Evolutionary conservation across 2,888 invertebrate genomes (phyloP), one percentile per base, ranked within the genome.

Genomic region (Zhengitettix transpicula): DNA sequence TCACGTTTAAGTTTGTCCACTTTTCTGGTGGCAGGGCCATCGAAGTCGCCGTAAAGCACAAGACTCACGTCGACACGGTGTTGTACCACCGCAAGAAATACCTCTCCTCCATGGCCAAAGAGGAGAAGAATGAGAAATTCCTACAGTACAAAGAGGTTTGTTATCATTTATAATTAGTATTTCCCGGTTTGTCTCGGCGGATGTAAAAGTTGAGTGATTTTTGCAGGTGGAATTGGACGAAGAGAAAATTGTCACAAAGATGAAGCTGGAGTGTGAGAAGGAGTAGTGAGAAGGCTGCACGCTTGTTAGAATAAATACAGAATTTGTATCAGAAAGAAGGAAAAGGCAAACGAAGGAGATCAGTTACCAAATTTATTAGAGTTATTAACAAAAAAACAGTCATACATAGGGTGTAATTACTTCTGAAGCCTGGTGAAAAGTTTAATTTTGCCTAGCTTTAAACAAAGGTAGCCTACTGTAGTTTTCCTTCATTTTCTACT

Each of bases 21-120:
- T 28, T 28, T n/a, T n/a, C n/a, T n/a, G n/a, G n/a, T n/a, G n/a
- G n/a, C 68, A 84, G 88, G 67, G 87, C 88, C 1, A 71, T 89
- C 59, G 87, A 89, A 67, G 72, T 89, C 62, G 86, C 87, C 0
- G 71, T 83, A 7, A 85, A 86, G 68, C 82, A 87, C 70, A 84
- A 85, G 69, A 81, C 80, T 7, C 81, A 85, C 67, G 73, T 87
- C 16, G 87, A 87, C 66, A 82, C 83, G 9, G 86, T 89, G n/a
- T 70, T 88, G 56, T 81, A 81, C 47, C 77, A 81, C 65, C 74
- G 88, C 60, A 77, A 79, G 67, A 78, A 78, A 65, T 86, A 85
- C 71, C 73, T 87, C 63, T 73, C 78, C 59, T 74, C 76, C 7
- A 73, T 81, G 54, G 77, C 75, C 28, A 81, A 80, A 68, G 68